Conservation (phyloP, 2,113 vertebrate genomes). For the Tragelaphus scriptus region DNA sequence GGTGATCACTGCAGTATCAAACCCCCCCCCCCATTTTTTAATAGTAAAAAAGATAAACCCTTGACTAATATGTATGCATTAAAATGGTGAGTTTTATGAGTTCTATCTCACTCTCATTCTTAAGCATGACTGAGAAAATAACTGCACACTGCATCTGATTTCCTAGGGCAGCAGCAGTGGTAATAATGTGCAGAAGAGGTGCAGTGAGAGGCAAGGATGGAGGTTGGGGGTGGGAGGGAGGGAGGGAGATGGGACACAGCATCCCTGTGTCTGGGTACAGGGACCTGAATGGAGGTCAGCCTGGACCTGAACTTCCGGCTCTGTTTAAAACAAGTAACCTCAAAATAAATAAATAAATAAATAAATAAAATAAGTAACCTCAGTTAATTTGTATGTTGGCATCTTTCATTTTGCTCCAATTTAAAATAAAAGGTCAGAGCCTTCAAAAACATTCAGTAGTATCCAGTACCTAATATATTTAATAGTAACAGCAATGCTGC, state of each 20-base stretch:
- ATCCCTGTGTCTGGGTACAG: not conserved
- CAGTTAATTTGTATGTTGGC: accelerated
- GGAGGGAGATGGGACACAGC: not conserved
- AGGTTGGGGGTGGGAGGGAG: not conserved
- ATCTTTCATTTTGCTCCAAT: not conserved
- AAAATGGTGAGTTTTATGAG: not conserved
- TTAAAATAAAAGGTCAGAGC: not conserved
- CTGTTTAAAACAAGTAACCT: not conserved
- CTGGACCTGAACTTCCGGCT: not conserved
- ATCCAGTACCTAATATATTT: not conserved
- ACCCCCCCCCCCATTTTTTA: not conserved
- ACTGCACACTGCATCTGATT: not conserved
- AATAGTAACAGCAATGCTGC: not conserved
- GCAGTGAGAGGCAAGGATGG: not conserved
- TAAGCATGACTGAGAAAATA: not conserved
- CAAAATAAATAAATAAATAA: not conserved
- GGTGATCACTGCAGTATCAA: not conserved
- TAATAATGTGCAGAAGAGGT: not conserved
- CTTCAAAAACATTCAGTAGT: not conserved
- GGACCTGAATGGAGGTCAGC: no score
- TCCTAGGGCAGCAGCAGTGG: not conserved
- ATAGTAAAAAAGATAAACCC: not conserved
- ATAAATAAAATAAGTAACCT: not conserved
- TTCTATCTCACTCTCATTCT: not conserved
- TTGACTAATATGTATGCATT: not conserved